These are phyloP conservation scores for Philereme transversata DNA, from an alignment of 2,888 invertebrate species.

Conservation along the genomic window DNA sequence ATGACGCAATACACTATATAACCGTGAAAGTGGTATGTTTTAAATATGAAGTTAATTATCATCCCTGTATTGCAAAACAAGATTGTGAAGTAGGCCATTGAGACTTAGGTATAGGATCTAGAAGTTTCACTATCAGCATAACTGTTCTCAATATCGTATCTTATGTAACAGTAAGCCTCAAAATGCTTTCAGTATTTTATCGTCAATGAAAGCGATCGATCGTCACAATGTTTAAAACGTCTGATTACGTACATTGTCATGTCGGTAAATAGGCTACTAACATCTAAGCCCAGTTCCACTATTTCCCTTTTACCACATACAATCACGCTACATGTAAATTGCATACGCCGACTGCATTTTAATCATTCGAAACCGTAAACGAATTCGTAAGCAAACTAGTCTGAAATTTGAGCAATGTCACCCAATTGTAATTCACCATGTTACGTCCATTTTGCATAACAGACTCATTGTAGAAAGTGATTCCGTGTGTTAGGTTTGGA, in stretches of 20 bases:
- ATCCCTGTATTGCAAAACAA: no score
- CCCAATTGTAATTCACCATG: conserved; percentile 77
- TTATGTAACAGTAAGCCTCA: no score
- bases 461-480: conserved; percentile 79
- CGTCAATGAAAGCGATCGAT: no score
- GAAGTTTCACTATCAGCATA: no score
- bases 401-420: conserved; percentile 50
- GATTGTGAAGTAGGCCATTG: no score
- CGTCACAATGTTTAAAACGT: background rate
- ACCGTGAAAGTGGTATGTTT: no score
- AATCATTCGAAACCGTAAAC: conserved; percentile 57
- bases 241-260: background rate
- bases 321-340: conserved; percentile 42
- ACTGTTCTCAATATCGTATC: no score
- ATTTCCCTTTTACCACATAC: conserved; percentile 39
- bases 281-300: conserved; percentile 20
- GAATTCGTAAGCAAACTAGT: conserved; percentile 51
- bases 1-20: no score
- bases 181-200: no score
- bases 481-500: conserved; percentile 67
- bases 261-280: conserved; percentile 29
- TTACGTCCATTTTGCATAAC: conserved; percentile 79
- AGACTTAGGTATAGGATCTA: no score
- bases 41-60: no score
- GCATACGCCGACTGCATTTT: conserved; percentile 40